phyloP scores from a whole-genome alignment of 35 echinoderm and acorn worm genomes.

The Hemicentrotus pulcherrimus region DNA sequence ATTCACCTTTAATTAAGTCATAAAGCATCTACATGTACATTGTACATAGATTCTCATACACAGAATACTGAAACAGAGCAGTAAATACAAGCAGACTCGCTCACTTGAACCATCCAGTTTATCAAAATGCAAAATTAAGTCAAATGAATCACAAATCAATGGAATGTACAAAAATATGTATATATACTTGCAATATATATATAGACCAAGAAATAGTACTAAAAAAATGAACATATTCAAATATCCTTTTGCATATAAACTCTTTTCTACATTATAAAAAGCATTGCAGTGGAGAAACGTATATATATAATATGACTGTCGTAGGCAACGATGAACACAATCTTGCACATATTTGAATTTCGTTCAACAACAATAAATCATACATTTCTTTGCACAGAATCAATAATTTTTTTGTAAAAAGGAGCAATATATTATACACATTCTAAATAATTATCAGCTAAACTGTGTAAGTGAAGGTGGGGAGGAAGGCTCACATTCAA shows the following conservation, averaged over 20 bases:
- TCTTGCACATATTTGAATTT: not conserved
- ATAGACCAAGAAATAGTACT: constrained; percentile 39
- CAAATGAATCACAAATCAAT: not conserved
- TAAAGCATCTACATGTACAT: not conserved
- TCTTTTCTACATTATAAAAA: constrained; percentile 52
- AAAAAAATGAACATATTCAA: constrained; percentile 26
- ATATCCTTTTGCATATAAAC: constrained; percentile 44
- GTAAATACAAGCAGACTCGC: not conserved
- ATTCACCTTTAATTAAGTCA: not conserved
- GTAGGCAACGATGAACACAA: constrained; percentile 11
- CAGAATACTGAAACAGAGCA: not conserved
- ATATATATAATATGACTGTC: not conserved
- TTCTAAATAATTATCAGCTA: not conserved
- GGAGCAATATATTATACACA: not conserved
- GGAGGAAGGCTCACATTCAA: not conserved
- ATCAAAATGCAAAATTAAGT: not conserved
- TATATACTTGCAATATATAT: constrained; percentile 53
- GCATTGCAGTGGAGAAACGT: constrained; percentile 36
- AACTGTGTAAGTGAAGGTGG: not conserved
- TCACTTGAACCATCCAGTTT: not conserved
- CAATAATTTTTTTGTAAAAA: not conserved
- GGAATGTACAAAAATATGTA: constrained; percentile 58
- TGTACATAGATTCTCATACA: not conserved
- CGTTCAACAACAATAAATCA: not conserved
- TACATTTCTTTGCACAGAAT: not conserved